These are phyloP conservation scores for Leucophenga maculata DNA, from an alignment of 2,888 invertebrate species.

Conservation along the genomic window DNA sequence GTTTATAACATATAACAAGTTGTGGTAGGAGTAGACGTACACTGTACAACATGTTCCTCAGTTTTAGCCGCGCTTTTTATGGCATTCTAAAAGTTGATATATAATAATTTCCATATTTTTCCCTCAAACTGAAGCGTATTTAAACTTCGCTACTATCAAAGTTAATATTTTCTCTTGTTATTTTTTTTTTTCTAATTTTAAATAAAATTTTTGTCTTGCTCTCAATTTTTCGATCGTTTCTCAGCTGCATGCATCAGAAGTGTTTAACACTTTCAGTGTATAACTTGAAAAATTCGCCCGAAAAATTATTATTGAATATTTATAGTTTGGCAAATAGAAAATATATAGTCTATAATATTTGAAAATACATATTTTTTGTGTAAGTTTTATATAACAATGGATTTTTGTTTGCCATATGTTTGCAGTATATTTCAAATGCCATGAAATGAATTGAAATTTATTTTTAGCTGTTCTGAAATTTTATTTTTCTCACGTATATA, in stretches of 20 bases:
- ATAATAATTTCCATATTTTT: too few relatives aligned
- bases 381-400: slow-evolving; percentile 55
- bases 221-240: background rate
- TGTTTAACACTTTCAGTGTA: background rate
- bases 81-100: too few relatives aligned
- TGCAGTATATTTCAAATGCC: background rate
- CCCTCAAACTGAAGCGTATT: too few relatives aligned
- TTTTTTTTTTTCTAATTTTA: slow-evolving; percentile 19
- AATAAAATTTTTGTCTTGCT: background rate
- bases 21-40: too few relatives aligned
- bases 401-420: slow-evolving; percentile 26
- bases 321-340: slow-evolving; percentile 29
- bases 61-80: too few relatives aligned
- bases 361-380: slow-evolving; percentile 38
- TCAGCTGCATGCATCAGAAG: background rate
- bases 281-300: background rate
- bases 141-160: too few relatives aligned
- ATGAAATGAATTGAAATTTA: slow-evolving; percentile 36
- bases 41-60: too few relatives aligned
- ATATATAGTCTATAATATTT: slow-evolving; percentile 29
- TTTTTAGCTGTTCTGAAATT: slow-evolving; percentile 48
- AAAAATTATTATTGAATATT: slow-evolving; percentile 23
- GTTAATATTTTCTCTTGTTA: too few relatives aligned
- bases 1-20: background rate
- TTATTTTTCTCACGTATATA: slow-evolving; percentile 43